phyloP scores from a whole-genome alignment of 2,797 vertebrate genomes.

The Anisognathus igniventris region DNA sequence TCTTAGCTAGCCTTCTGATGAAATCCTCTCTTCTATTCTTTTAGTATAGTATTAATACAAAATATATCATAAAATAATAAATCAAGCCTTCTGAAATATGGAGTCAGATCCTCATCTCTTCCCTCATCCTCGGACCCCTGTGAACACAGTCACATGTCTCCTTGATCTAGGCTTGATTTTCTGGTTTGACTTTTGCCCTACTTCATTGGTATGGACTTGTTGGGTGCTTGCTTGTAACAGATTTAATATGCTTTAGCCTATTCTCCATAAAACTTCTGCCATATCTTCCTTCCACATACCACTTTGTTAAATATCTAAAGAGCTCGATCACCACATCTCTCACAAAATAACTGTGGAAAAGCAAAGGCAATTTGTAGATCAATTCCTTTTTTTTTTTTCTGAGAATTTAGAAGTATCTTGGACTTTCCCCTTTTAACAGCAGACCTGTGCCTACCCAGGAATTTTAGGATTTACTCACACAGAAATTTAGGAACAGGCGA shows the following conservation, averaged over 20 bases:
- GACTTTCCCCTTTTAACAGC: neutral
- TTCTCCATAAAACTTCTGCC: neutral
- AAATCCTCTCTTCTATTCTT: too few species aligned
- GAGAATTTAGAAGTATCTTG: neutral
- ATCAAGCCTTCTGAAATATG: too few species aligned
- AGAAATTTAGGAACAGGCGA: neutral
- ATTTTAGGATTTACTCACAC: neutral
- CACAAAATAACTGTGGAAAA: neutral
- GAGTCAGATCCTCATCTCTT: too few species aligned
- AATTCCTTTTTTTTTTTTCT: neutral
- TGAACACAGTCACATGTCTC: neutral
- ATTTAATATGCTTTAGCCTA: neutral
- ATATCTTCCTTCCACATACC: neutral
- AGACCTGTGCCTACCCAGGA: neutral
- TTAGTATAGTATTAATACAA: too few species aligned
- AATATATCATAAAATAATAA: too few species aligned
- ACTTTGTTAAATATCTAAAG: neutral
- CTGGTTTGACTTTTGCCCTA: neutral
- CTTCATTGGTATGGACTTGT: neutral
- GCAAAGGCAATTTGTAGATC: neutral
- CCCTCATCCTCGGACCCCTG: too few species aligned
- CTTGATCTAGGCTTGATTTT: neutral
- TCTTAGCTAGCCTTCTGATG: too few species aligned
- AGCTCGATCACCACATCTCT: rapidly evolving
- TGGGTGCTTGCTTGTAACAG: neutral